phyloP scores from a whole-genome alignment of 2,888 invertebrate species.

The Hydriomena furcata region DNA sequence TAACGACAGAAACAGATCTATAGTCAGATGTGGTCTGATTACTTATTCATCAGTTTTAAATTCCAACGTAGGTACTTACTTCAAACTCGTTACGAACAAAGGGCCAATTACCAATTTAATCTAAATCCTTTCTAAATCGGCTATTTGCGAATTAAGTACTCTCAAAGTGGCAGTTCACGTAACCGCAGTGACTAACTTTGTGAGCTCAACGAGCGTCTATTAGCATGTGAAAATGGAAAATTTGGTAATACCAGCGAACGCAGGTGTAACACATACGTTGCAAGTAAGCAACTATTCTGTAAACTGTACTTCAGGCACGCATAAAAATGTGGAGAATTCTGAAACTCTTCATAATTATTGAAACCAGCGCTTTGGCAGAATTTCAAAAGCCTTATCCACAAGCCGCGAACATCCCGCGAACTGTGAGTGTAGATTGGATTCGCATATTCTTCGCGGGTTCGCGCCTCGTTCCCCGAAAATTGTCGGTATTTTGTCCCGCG shows the following conservation, averaged over 20 bases:
- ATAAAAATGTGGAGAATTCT: neutral
- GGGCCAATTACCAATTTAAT: neutral
- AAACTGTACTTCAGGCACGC: slow-evolving; percentile 1
- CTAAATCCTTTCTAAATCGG: slow-evolving; percentile 2
- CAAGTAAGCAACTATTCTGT: neutral
- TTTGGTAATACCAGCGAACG: slow-evolving; percentile 16
- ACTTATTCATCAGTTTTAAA: too few species aligned
- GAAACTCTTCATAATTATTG: slow-evolving; percentile 4
- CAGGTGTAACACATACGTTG: slow-evolving; percentile 1
- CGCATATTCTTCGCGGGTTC: too few species aligned
- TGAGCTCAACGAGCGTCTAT: slow-evolving; percentile 20
- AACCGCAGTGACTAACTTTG: slow-evolving; percentile 17
- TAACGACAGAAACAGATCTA: too few species aligned
- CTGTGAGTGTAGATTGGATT: too few species aligned
- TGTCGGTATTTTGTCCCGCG: too few species aligned
- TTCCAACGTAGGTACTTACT: too few species aligned
- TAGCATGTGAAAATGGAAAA: slow-evolving; percentile 25
- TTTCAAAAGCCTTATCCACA: too few species aligned
- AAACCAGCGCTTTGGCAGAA: slow-evolving; percentile 4
- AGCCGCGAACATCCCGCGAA: too few species aligned
- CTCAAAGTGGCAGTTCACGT: slow-evolving; percentile 12
- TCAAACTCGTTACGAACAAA: too few species aligned
- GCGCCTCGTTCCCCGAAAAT: too few species aligned
- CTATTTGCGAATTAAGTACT: slow-evolving; percentile 8
- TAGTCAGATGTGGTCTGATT: too few species aligned